Base-by-base conservation (phyloP, 2,888 invertebrate species). In the Machimus atricapillus region DNA sequence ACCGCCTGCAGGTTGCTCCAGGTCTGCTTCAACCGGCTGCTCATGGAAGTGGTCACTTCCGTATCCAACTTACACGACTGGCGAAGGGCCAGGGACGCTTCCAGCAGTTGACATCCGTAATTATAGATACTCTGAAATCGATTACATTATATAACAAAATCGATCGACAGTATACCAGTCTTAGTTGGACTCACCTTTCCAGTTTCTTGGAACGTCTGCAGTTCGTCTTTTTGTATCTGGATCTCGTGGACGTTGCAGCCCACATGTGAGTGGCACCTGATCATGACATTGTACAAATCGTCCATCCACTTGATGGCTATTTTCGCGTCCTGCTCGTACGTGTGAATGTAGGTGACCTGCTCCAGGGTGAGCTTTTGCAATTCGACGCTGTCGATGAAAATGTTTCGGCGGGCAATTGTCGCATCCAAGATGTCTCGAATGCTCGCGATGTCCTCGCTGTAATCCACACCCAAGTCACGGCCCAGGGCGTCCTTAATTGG, bases 401-500 rank as follows among this genome's bases (percentile, higher is more conserved):
- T 95, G 90, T 95, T 95, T 90, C 95, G 95, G 81, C 96, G 93
- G 6, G 95, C 95, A 85, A 94, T 94, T 56, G 95, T 95, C 77
- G 95, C 95, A 89, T 95, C 95, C 88, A 96, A 92, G 90, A 95
- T 95, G 90, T 96, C 95, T 89, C 95, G 94, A 87, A 97, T 94
- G 91, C 96, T 96, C 87, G 94, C 94, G 87, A 96, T 95, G 90
- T 96, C 96, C 90, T 94, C 94, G 89, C 94, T 94, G 90, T 96
- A 96, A 93, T 96, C 94, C 90, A 96, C 94, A 89, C 94, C 94
- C 89, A 95, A 93, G 90, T 95, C 95, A 89, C 96, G 94, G 81
- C 96, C 96, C 88, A 96, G 93, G 0, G 96, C 95, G 91, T 96
- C 96, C 92, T 96, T 96, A 88, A 96, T 94, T 12, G 96, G 96